These are phyloP conservation scores for Rutilus rutilus DNA, from an alignment of 2,113 vertebrate genomes.

Conservation along the genomic window DNA sequence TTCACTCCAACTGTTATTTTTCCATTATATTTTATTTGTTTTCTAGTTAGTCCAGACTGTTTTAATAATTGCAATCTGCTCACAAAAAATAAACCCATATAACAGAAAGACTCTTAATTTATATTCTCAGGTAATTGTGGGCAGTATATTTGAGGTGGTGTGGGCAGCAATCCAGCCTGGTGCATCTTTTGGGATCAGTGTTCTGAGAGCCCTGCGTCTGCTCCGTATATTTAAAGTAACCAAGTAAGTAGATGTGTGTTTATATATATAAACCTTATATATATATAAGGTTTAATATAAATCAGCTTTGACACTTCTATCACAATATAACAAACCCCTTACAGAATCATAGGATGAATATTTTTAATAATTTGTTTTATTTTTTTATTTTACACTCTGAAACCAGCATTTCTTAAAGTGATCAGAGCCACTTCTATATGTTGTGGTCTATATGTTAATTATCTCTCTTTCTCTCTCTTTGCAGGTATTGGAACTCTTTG, in stretches of 20 bases:
- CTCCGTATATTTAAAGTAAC: slow-evolving; percentile 98
- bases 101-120: slow-evolving; percentile 10
- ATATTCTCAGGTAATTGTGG: slow-evolving; percentile 87
- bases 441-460: background rate
- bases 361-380: too few species aligned
- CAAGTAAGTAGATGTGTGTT: slow-evolving; percentile 76
- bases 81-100: background rate
- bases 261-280: too few species aligned
- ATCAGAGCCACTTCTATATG: too few species aligned
- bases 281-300: too few species aligned
- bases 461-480: background rate
- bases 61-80: background rate
- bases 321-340: too few species aligned
- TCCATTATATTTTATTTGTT: slow-evolving; percentile 6
- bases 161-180: slow-evolving; percentile 94
- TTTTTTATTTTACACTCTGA: too few species aligned
- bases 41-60: background rate
- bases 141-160: slow-evolving; percentile 97
- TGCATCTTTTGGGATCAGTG: slow-evolving; percentile 95
- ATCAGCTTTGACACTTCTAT: too few species aligned
- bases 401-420: too few species aligned
- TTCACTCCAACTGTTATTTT: background rate
- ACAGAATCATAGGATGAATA: too few species aligned
- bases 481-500: slow-evolving; percentile 96
- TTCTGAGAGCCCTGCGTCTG: slow-evolving; percentile 88